phyloP scores from a whole-genome alignment of 2,797 vertebrate genomes.

The Cercopithecus hamlyni region DNA sequence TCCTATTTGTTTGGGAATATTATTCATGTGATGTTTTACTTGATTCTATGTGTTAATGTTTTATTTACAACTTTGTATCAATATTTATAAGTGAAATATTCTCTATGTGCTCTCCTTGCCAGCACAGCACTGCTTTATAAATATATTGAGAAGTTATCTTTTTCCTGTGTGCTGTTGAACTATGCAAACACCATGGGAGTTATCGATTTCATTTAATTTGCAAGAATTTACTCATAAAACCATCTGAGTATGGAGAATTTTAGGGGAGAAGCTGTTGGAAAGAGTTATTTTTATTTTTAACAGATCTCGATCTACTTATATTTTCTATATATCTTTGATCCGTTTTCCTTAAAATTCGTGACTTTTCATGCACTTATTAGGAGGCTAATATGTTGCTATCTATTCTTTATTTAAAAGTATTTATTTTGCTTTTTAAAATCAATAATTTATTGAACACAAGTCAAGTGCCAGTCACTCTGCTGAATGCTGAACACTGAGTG shows the following conservation, averaged over 20 bases:
- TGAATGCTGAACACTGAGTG: not conserved
- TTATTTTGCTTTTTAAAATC: not conserved
- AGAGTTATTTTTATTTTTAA: not conserved
- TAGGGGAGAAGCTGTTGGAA: not conserved
- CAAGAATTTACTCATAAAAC: constrained; percentile 3
- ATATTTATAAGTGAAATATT: constrained; percentile 53
- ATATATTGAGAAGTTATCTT: not conserved
- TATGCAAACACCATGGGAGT: not conserved
- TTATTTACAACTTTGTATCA: constrained; percentile 59
- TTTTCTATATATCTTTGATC: not conserved
- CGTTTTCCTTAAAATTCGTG: not conserved
- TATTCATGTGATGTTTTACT: constrained; percentile 57
- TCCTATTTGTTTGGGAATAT: constrained; percentile 22
- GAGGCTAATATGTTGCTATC: not conserved
- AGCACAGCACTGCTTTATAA: not conserved
- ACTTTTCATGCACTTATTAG: not conserved
- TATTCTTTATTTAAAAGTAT: not conserved
- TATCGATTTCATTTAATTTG: not conserved
- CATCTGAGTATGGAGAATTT: not conserved
- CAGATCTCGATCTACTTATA: not conserved
- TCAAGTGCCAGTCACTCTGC: not conserved
- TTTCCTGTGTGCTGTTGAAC: not conserved
- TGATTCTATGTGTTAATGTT: constrained; percentile 37
- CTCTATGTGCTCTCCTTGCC: not conserved
- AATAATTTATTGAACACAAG: not conserved